Base-by-base conservation (phyloP, 2,888 invertebrate species). In the Drosophila meridiana region DNA sequence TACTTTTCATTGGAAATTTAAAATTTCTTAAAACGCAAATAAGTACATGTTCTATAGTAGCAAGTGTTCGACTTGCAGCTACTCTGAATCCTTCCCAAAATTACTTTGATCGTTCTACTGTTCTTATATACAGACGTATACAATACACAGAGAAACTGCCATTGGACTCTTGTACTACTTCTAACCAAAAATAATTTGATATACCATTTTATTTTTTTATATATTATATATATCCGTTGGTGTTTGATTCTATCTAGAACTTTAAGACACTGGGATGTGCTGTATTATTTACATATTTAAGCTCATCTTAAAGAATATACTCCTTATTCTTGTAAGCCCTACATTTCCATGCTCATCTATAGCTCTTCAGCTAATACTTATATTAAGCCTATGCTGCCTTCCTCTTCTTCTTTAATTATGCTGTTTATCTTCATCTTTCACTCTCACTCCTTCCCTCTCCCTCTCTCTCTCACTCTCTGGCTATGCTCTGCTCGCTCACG, bases 361-460 rank as follows among this genome's bases (percentile, higher is more conserved):
- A 5, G 2, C 20, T 13, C 5, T 3, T 1, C 13, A 38, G 14
- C 3, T 20, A 52, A 34, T 38, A 40, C 8, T 11, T 0, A 26
- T 38, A 28, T 55, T 8, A 28, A 36, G 55, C 28, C 30, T 2
- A 1, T 7, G 38, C 14, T 55, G 26, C 6, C 52, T 36, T 4
- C 32, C 9, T 11, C 40, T 20, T 42, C 40, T 42, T 9, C 28
- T 30, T 56, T 56, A 40, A 56, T 56, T 56, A 42, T 20, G 38
- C 30, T 56, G 28, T n/a, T 43, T 52, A n/a, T 8, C 50, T 30
- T 26, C 8, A 13, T n/a, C 36, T 45, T 42, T 32, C 30, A n/a
- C 0, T 34, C 30, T 30, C 55, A 20, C 38, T 42, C 30, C 30
- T 38, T 14, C 9, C 20, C 26, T 3, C 50, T 48, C 66, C 43